These are phyloP conservation scores for Nowickia ferox DNA, from an alignment of 2,888 invertebrate species.

Conservation along the genomic window DNA sequence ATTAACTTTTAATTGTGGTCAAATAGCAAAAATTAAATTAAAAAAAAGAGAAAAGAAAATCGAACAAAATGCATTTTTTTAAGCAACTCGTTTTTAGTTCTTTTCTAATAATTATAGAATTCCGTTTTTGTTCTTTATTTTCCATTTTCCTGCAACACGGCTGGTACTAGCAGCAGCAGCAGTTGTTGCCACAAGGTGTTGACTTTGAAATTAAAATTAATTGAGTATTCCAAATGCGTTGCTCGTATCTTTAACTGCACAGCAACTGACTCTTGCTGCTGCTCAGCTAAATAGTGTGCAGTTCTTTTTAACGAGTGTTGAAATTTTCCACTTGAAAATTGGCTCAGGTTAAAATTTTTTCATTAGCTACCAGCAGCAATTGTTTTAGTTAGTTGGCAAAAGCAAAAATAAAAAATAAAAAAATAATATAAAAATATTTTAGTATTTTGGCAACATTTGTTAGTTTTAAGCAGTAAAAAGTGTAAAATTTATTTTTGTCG, in stretches of 20 bases:
- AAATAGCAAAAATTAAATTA: conserved; percentile 48
- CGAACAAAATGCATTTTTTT: conserved; percentile 38
- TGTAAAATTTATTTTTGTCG: conserved; percentile 42
- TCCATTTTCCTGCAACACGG: background rate
- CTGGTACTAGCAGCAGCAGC: background rate
- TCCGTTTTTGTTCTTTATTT: background rate
- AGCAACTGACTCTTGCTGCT: background rate
- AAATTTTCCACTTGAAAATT: conserved; percentile 38
- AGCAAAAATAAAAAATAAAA: background rate
- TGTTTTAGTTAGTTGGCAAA: background rate
- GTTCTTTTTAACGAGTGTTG: background rate
- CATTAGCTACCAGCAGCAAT: conserved; percentile 38
- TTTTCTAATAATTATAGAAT: conserved; percentile 54
- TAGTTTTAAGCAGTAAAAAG: conserved; percentile 8
- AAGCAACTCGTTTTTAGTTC: conserved; percentile 53
- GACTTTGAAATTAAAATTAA: conserved; percentile 81
- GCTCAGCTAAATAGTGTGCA: background rate
- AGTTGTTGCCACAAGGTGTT: conserved; percentile 76
- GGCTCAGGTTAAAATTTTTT: conserved; percentile 54
- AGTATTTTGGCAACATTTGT: conserved; percentile 68
- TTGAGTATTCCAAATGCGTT: conserved; percentile 80
- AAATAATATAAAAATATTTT: conserved; percentile 10
- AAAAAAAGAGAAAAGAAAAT: conserved; percentile 10
- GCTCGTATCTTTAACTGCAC: conserved; percentile 16
- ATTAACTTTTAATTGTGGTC: conserved; percentile 73